phyloP scores from a whole-genome alignment of 2,888 invertebrate species.

The Scelioninae gen. 1 region DNA sequence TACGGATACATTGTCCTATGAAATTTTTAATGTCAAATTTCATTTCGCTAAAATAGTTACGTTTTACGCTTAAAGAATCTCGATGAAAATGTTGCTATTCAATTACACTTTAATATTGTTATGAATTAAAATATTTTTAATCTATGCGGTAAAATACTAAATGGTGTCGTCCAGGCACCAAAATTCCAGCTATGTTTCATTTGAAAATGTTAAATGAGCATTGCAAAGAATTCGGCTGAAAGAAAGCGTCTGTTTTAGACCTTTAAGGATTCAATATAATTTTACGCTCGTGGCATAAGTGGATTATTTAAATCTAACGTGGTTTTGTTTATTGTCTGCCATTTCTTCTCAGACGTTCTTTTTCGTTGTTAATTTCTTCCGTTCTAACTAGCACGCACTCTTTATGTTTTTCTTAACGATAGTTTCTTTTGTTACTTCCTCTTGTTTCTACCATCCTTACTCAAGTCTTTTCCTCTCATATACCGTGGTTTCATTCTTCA shows the following conservation, averaged over 20 bases:
- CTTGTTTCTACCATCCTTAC: slow-evolving; percentile 32
- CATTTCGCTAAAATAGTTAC: too few species aligned
- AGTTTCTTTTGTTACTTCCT: slow-evolving; percentile 63
- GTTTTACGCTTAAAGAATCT: too few species aligned
- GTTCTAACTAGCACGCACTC: slow-evolving; percentile 59
- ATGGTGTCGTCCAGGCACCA: background rate
- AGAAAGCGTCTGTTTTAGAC: slow-evolving; percentile 33
- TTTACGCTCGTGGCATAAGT: slow-evolving; percentile 34
- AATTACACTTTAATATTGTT: too few species aligned
- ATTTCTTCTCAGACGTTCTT: slow-evolving; percentile 44
- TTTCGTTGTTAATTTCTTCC: slow-evolving; percentile 53
- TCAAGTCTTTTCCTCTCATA: slow-evolving; percentile 51
- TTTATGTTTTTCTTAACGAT: slow-evolving; percentile 62
- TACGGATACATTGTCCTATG: too few species aligned
- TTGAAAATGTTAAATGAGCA: slow-evolving; percentile 27
- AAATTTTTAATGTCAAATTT: too few species aligned
- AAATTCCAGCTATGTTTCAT: slow-evolving; percentile 21
- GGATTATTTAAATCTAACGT: slow-evolving; percentile 56
- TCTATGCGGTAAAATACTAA: background rate
- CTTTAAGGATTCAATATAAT: slow-evolving; percentile 47
- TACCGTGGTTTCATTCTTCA: slow-evolving; percentile 51
- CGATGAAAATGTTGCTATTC: too few species aligned
- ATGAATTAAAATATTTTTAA: background rate
- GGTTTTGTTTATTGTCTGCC: slow-evolving; percentile 45
- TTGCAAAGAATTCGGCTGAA: slow-evolving; percentile 13